Evolutionary conservation across 2,113 vertebrate species (phyloP), one percentile per base, ranked within the genome.

Genomic region (Felis chaus): DNA sequence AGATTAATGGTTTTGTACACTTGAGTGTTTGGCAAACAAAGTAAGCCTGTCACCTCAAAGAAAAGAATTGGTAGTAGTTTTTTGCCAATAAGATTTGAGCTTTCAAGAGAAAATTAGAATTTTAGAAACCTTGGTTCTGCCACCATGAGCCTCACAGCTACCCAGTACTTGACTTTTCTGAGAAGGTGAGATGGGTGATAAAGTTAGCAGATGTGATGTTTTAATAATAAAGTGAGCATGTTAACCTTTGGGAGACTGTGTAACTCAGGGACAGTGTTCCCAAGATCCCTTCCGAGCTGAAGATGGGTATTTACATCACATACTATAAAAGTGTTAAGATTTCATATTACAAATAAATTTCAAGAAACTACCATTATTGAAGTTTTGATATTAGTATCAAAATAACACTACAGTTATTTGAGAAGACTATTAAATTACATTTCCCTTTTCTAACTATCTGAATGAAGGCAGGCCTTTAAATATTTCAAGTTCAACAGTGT

Each of bases 51-150:
- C 79, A 90, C 45, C 83, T 71, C 33, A 94, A 88, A 55, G 69
- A 57, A 89, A 80, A 92, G 19, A 76, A 61, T 14, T 95, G 61
- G 65, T 39, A 65, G 23, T 63, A 50, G 39, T 76, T 81, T 71
- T 79, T 95, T 83, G 61, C 21, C 29, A 74, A 8, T 90, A 90
- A 90, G 48, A 68, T 81, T 74, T 81, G n/a, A 74, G 8, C 39
- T 93, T 55, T 74, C 10, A 36, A 83, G 25, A 95, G 71, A 81
- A 94, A 84, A 89, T 85, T 66, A 68, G 29, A 68, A 68, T 73
- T 95, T 94, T 86, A 89, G 48, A 41, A 85, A 87, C 68, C 25
- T 85, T 45, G 57, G 41, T 76, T 95, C 83, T 92, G 57, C 29
- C 19, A 31, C 31, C 23, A 1, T 94, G 61, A 89, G 39, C 63